These are phyloP conservation scores for Phrynocephalus versicolor DNA, from an alignment of 2,113 vertebrate genomes.

Conservation along the genomic window DNA sequence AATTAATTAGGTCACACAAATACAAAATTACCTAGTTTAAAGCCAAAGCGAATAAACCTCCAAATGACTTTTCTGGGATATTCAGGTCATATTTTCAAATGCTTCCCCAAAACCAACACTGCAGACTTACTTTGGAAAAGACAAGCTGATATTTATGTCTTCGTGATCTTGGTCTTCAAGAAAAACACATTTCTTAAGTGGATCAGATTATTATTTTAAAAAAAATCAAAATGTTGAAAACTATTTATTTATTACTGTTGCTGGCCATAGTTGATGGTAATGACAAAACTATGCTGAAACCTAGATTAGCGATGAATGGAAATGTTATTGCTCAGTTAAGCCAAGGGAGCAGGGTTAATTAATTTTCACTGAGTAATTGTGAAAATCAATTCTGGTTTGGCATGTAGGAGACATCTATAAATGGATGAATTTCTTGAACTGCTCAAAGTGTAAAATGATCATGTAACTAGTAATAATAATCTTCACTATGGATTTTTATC, in stretches of 20 bases:
- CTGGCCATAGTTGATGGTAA: background rate
- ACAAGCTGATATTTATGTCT: conserved; percentile 18
- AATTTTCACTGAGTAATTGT: background rate
- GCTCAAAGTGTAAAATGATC: background rate
- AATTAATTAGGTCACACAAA: background rate
- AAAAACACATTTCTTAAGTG: conserved; percentile 25
- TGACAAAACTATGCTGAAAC: background rate
- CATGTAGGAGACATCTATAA: background rate
- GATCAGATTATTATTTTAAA: background rate
- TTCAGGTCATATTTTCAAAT: conserved; percentile 21
- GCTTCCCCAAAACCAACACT: background rate
- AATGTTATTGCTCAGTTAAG: background rate
- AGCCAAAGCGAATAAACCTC: background rate
- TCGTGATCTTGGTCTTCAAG: conserved; percentile 34
- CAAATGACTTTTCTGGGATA: background rate
- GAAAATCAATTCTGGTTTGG: background rate
- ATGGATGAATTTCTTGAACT: background rate
- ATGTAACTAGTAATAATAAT: no score
- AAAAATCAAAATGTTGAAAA: background rate
- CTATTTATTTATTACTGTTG: background rate
- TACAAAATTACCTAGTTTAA: background rate
- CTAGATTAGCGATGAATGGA: background rate
- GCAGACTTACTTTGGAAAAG: conserved; percentile 33
- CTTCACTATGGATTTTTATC: background rate
- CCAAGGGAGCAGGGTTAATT: background rate